A percentile compares a stretch with the other conserved stretches of the same genome.
Evolutionary conservation across 2,113 vertebrate genomes (phyloP).

Genomic region (Myiozetetes cayanensis): DNA sequence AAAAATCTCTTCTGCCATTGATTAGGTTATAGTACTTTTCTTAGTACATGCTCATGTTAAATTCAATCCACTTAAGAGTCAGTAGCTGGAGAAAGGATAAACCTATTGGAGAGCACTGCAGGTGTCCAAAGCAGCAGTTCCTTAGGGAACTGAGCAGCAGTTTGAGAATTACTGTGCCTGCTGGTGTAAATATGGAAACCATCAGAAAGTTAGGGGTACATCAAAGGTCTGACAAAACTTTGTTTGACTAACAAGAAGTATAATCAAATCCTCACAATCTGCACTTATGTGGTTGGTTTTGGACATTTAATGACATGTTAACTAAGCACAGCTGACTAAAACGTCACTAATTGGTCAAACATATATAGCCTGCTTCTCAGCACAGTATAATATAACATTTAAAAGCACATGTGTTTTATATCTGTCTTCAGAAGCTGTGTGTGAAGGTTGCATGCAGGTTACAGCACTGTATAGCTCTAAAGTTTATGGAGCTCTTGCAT

Average conservation of each 20-base stretch:
- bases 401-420: constrained; percentile 27
- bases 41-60: background rate
- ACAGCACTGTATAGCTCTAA: background rate
- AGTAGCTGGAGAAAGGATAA: background rate
- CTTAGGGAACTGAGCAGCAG: background rate
- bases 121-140: background rate
- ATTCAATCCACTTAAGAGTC: background rate
- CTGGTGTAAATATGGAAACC: constrained; percentile 72
- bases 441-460: background rate
- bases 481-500: background rate
- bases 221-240: constrained; percentile 71
- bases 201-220: constrained; percentile 59
- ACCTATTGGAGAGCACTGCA: background rate
- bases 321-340: constrained; percentile 62
- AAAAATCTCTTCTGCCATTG: background rate
- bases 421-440: constrained; percentile 18
- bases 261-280: constrained; percentile 70
- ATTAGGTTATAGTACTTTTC: background rate
- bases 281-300: constrained; percentile 72
- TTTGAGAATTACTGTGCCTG: background rate
- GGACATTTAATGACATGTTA: constrained; percentile 75
- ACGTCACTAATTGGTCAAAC: constrained; percentile 67
- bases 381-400: constrained; percentile 48
- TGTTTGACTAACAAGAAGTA: constrained; percentile 72
- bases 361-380: constrained; percentile 58